Conservation (phyloP, 2,888 invertebrate genomes). For the Oxytorus armatus region DNA sequence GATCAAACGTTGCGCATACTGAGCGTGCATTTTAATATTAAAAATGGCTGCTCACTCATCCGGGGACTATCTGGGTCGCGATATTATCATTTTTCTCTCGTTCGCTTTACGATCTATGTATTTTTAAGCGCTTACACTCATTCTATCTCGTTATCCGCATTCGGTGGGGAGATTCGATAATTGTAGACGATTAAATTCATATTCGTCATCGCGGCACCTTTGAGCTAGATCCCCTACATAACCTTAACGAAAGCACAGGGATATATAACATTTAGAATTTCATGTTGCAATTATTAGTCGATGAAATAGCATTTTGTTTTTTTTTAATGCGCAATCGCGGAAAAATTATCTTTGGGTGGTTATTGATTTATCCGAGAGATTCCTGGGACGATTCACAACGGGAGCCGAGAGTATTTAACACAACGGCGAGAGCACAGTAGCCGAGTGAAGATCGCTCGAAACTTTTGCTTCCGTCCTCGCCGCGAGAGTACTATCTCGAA, state of each 20-base stretch:
- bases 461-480: constrained; percentile 54
- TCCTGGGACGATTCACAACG: constrained; percentile 41
- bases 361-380: constrained; percentile 22
- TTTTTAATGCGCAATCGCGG: constrained; percentile 2
- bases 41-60: constrained; percentile 45
- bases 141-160: constrained; percentile 55
- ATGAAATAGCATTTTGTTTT: background rate
- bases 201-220: constrained; percentile 56
- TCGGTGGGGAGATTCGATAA: constrained; percentile 25
- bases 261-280: background rate
- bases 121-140: constrained; percentile 7
- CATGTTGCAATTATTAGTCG: constrained; percentile 20
- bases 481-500: constrained; percentile 38
- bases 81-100: constrained; percentile 37
- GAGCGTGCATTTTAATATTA: constrained; percentile 35
- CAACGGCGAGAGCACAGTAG: constrained; percentile 45
- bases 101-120: constrained; percentile 2
- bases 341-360: background rate
- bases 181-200: constrained; percentile 53
- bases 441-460: constrained; percentile 25
- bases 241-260: background rate
- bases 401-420: constrained; percentile 37
- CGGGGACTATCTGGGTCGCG: constrained; percentile 48
- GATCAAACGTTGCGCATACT: constrained; percentile 30
- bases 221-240: constrained; percentile 1